Evolutionary conservation across 2,797 vertebrate species (phyloP), one percentile per base, ranked within the genome.

Genomic region (Lindbergichthys nudifrons): DNA sequence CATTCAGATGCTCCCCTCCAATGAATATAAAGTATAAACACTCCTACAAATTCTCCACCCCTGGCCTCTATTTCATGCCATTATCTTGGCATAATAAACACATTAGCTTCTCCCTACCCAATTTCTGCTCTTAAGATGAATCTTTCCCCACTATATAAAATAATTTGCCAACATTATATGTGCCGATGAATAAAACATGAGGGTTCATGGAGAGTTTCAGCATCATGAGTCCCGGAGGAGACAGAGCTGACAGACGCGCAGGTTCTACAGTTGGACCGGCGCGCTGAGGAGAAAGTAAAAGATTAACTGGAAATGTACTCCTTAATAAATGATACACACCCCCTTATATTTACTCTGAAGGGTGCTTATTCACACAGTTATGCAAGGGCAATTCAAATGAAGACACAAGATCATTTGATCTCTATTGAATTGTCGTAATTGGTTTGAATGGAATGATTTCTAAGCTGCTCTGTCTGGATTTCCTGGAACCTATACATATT

Each of bases 41-140:
- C 88, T 92, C 87, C 89, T 91, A 87, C 83, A 90, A 85, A 91
- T 90, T 87, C 76, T 80, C 84, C 89, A 92, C 91, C 91, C 84
- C 84, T 93, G 92, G 90, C 90, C 92, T 91, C 89, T 90, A 93
- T 94, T 93, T 94, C 92, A 90, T 84, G 87, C 89, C 87, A 93
- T 95, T 94, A 94, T 93, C 92, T 93, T 87, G 87, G 94, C 91
- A 95, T 95, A 95, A 95, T 95, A 94, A 94, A 94, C 91, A 93
- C 91, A 93, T 95, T 94, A 93, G 89, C 89, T 83, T 89, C 90
- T 85, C 89, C 81, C 87, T 87, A 77, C 87, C 92, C 88, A 89
- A 92, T 91, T 90, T 89, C 87, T 80, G 89, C 86, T 87, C 87
- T 80, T 83, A 91, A 94, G 93, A 95, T 92, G 91, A 93, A 94